Base-by-base conservation (phyloP, 2,113 vertebrate species). In the Vireo altiloquus region DNA sequence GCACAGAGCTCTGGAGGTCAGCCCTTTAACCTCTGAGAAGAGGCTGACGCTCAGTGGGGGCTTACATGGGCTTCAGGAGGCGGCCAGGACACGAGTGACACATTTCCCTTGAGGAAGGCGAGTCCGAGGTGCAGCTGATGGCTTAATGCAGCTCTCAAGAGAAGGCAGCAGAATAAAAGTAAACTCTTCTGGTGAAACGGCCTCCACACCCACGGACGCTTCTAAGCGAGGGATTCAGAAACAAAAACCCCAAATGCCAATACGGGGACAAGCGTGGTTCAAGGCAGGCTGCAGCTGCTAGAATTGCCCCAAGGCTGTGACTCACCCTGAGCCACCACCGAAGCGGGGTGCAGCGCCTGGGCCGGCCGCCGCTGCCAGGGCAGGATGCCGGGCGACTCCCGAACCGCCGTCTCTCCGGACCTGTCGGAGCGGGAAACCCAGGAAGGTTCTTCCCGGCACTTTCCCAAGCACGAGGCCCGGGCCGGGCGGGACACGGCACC, bases 31-130 rank as follows among this genome's bases (percentile, higher is more conserved):
- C 11, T 60, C 40, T 50, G 49, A n/a, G 35, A 15, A 68, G 16
- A 56, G 24, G 33, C 27, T 64, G 53, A 37, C 18, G 23, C 15
- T 68, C 33, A 3, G 5, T 5, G 7, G 10, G 35, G 33, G 17
- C 6, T 60, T 27, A 23, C 35, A 12, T 1, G 57, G 57, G 33
- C 39, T 68, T 69, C 46, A 10, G 39, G 40, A 70, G 20, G 66
- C 10, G 7, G 27, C 25, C 57, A 46, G 40, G 77, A 70, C 72
- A 53, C 30, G 53, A 39, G 27, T 0, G 3, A 85, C 71, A 46
- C 12, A 9, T 57, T n/a, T 78, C 13, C 25, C 52, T 3, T 0
- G 6, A 91, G 24, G 13, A 82, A 66, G 35, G 15, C 0, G 0
- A 82, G 56, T 30, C 33, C 60, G 39, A 80, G 54, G 37, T 11